Conservation (phyloP, 2,113 vertebrate species). For the Salminus brasiliensis region DNA sequence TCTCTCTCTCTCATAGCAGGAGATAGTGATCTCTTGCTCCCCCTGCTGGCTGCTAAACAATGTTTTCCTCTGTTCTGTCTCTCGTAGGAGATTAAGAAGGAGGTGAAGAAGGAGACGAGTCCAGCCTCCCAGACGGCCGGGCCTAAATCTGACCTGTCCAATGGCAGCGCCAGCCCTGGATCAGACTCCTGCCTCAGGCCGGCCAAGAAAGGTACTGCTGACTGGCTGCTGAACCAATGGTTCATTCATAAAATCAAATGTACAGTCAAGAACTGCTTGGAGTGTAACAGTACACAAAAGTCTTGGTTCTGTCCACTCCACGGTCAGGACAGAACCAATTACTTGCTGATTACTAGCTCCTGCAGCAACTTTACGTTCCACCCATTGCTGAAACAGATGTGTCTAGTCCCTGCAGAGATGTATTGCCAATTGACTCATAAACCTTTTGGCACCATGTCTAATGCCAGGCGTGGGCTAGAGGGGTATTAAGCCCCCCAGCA, state of each 20-base stretch:
- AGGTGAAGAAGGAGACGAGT: conserved; percentile 86
- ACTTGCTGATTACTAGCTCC: no score
- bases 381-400: no score
- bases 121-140: conserved; percentile 57
- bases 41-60: not conserved
- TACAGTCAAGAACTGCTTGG: not conserved
- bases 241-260: not conserved
- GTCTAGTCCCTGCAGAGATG: no score
- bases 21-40: conserved; percentile 12
- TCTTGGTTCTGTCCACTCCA: no score
- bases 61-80: not conserved
- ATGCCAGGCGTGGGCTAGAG: no score
- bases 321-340: no score
- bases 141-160: conserved; percentile 85
- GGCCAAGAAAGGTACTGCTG: conserved; percentile 84
- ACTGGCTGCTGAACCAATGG: not conserved
- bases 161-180: conserved; percentile 87
- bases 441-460: no score
- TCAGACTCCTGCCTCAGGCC: conserved; percentile 85
- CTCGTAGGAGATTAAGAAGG: conserved; percentile 91
- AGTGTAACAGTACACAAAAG: no score
- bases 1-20: not conserved
- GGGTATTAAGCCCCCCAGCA: no score
- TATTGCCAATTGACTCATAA: no score
- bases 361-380: no score